Base-by-base conservation (phyloP, 2,797 vertebrate species). In the Falco biarmicus region DNA sequence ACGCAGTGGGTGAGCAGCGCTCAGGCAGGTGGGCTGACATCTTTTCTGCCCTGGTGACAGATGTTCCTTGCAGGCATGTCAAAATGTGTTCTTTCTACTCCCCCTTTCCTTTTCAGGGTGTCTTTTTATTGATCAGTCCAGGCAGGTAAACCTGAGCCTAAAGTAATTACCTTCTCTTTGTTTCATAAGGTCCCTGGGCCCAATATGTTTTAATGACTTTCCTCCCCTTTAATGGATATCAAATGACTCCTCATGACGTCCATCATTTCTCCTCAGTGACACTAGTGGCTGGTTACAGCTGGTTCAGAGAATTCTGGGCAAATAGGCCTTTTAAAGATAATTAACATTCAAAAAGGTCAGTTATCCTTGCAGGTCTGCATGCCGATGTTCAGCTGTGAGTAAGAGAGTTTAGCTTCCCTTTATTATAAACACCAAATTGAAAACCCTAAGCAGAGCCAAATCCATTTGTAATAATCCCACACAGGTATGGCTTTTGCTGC, bases 301-400 rank as follows among this genome's bases (percentile, higher is more conserved):
- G 89, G 92, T 92, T 96, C 95, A 95, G 89, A 88, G 79, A 88
- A 86, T 95, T 96, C 92, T 95, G 92, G 92, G 95, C 95, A 97
- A 96, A 92, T 69, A 96, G 87, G 89, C 82, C 79, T 97, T 96
- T 97, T 94, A 92, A 94, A 92, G 93, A 65, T 95, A 97, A 97
- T 97, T 97, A 97, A 97, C 96, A 97, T 96, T 96, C 96, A 85
- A 9, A 96, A 97, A 95, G 95, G 92, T 96, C 94, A 91, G 84
- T 94, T 96, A 63, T 93, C 94, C 93, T 96, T 95, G 89, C 96
- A 94, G 96, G 84, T 91, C 89, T 93, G 95, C 87, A 90, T 94
- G 96, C 81, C 95, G 85, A 95, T 97, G 79, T 64, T 94, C 87
- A 93, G 87, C 90, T 87, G 83, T 50, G 69, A 89, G 77, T 31